Evolutionary conservation across 1,140 invertebrate species (phyloP).

Genomic region (Ips typographus): DNA sequence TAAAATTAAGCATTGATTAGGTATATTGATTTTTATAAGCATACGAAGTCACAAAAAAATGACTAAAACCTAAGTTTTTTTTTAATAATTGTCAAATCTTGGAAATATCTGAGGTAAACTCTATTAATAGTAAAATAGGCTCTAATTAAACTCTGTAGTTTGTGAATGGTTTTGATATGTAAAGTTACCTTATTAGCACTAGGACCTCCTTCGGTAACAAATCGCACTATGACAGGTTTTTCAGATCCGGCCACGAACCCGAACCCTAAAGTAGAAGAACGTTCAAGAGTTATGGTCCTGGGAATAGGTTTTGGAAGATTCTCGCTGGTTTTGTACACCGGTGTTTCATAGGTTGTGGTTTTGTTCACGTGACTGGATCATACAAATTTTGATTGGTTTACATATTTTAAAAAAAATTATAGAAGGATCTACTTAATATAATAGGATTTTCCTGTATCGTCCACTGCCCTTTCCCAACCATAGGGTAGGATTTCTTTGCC

Average conservation of each 20-base stretch:
- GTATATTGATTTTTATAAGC: slow-evolving; percentile 2
- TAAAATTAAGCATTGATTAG: slow-evolving; percentile 43
- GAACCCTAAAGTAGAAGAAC: slow-evolving; percentile 79
- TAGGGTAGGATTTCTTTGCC: slow-evolving; percentile 68
- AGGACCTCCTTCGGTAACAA: slow-evolving; percentile 83
- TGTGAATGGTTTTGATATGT: neutral
- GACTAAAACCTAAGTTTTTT: no score
- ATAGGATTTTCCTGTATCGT: slow-evolving; percentile 77
- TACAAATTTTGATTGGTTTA: slow-evolving; percentile 5
- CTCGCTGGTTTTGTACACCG: slow-evolving; percentile 52
- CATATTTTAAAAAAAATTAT: neutral
- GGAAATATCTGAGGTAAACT: no score
- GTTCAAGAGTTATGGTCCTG: slow-evolving; percentile 68
- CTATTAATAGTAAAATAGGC: no score
- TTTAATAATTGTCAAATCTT: no score
- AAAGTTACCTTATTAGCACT: slow-evolving; percentile 73
- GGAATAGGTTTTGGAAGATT: slow-evolving; percentile 74
- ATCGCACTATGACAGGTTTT: slow-evolving; percentile 85
- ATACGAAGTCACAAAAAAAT: no score
- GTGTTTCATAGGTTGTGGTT: slow-evolving; percentile 84
- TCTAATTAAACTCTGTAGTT: neutral
- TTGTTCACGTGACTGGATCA: slow-evolving; percentile 82
- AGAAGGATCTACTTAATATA: slow-evolving; percentile 79
- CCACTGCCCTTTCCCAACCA: slow-evolving; percentile 85
- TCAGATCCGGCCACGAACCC: slow-evolving; percentile 93